These are phyloP conservation scores for Pinna nobilis DNA, from an alignment of 1,140 invertebrate genomes.

Conservation along the genomic window DNA sequence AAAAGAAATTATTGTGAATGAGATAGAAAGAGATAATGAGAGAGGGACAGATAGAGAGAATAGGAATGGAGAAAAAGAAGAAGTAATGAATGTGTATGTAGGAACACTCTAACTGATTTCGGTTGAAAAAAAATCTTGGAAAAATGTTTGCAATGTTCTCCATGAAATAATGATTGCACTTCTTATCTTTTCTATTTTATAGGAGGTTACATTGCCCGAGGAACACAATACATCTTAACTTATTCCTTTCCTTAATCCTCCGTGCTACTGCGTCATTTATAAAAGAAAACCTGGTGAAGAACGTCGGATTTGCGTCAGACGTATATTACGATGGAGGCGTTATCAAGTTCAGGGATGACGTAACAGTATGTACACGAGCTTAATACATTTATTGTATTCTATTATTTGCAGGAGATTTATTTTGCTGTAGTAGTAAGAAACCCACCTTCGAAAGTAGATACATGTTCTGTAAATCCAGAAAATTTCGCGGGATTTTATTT, in stretches of 20 bases:
- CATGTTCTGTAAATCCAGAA: not conserved
- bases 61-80: too few relatives aligned
- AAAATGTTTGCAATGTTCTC: not conserved
- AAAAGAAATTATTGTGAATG: too few relatives aligned
- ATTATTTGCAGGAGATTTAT: not conserved
- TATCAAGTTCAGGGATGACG: slow-evolving; percentile 12
- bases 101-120: not conserved
- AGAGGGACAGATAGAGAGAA: too few relatives aligned
- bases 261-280: slow-evolving; percentile 80
- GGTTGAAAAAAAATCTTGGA: not conserved
- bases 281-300: slow-evolving; percentile 79
- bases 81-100: too few relatives aligned
- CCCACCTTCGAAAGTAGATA: not conserved
- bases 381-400: not conserved
- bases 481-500: not conserved
- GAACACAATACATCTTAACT: slow-evolving; percentile 82
- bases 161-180: too few relatives aligned
- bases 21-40: too few relatives aligned
- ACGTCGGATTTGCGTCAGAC: slow-evolving; percentile 75
- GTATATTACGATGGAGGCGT: slow-evolving; percentile 36
- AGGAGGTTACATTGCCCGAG: slow-evolving; percentile 82
- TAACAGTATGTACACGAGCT: not conserved
- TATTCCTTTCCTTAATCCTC: slow-evolving; percentile 84
- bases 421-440: not conserved
- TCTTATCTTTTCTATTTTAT: slow-evolving; percentile 25